Evolutionary conservation across 2,797 vertebrate species (phyloP), one percentile per base, ranked within the genome.

Genomic region (Garrulus glandarius): DNA sequence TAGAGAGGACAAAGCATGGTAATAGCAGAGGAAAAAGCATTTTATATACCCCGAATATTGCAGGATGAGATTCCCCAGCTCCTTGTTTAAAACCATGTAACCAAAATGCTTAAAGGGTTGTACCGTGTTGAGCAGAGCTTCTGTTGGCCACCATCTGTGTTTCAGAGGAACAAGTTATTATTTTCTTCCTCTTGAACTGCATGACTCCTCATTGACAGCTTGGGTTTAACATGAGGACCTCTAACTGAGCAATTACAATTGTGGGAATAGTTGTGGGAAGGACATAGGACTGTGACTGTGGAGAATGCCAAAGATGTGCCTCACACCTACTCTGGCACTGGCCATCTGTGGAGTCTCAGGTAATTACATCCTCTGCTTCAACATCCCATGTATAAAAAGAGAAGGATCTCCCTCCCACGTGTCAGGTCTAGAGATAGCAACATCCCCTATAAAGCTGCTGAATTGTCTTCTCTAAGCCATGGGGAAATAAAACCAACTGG

Each of bases 391-490:
- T 11, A 5, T 7, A 21, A 55, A 44, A 39, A 13, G 24, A 37
- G 19, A 53, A n/a, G 12, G 6, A 26, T 32, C 13, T 71, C 29
- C 44, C 57, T 43, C 60, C 26, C n/a, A 8, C 3, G 1, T 3
- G 22, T 16, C 2, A 1, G 30, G 7, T 22, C 41, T 43, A 36
- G 13, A 79, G 56, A 23, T 0, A 41, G 43, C 57, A 67, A 46
- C 7, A 22, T 8, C 19, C 27, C 41, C 49, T 10, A 4, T 22
- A 4, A 63, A 80, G 9, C 15, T 43, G 30, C 15, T n/a, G 18
- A 18, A 1, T 10, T 29, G n/a, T 19, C 21, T n/a, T 14, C 72
- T 37, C 60, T 29, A 14, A 3, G 3, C 13, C 10, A 15, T 0
- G 5, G 6, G 56, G 39, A 52, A 71, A 71, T 22, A 34, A 78